These are phyloP conservation scores for Choristoneura rosaceana DNA, from an alignment of 2,888 invertebrate species.

Conservation along the genomic window DNA sequence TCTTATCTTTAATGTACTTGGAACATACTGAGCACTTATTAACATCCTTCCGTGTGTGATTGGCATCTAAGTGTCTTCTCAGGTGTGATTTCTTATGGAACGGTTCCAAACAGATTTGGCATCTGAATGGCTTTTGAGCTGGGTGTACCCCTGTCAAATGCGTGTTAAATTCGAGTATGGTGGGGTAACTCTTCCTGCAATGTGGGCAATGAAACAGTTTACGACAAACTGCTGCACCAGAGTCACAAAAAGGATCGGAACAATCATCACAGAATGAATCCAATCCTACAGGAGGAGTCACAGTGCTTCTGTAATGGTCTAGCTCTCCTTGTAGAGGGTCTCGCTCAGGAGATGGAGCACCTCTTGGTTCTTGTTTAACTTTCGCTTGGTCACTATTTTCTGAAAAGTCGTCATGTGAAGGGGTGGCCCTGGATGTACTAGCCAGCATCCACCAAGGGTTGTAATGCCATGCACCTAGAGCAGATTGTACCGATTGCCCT, in stretches of 20 bases:
- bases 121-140: slow-evolving; percentile 82
- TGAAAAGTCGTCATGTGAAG: slow-evolving; percentile 78
- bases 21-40: slow-evolving; percentile 84
- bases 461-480: slow-evolving; percentile 81
- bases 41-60: slow-evolving; percentile 82
- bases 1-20: slow-evolving; percentile 84
- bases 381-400: slow-evolving; percentile 77
- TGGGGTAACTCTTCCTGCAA: slow-evolving; percentile 83
- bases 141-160: slow-evolving; percentile 83
- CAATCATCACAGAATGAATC: slow-evolving; percentile 84
- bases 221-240: slow-evolving; percentile 75
- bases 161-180: slow-evolving; percentile 82
- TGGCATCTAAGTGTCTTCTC: slow-evolving; percentile 81
- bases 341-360: slow-evolving; percentile 75
- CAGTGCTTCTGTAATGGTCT: slow-evolving; percentile 68
- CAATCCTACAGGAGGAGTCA: slow-evolving; percentile 76
- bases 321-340: slow-evolving; percentile 74
- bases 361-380: slow-evolving; percentile 78
- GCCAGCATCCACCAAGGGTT: slow-evolving; percentile 85
- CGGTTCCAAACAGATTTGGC: slow-evolving; percentile 83
- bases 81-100: slow-evolving; percentile 82
- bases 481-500: slow-evolving; percentile 71
- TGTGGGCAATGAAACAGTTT: slow-evolving; percentile 84
- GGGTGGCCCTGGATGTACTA: slow-evolving; percentile 77
- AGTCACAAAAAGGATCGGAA: slow-evolving; percentile 83